A percentile compares a stretch with the other conserved stretches of the same genome.
Evolutionary conservation across 2,113 vertebrate genomes (phyloP).

Genomic region (Dasyprocta punctata): DNA sequence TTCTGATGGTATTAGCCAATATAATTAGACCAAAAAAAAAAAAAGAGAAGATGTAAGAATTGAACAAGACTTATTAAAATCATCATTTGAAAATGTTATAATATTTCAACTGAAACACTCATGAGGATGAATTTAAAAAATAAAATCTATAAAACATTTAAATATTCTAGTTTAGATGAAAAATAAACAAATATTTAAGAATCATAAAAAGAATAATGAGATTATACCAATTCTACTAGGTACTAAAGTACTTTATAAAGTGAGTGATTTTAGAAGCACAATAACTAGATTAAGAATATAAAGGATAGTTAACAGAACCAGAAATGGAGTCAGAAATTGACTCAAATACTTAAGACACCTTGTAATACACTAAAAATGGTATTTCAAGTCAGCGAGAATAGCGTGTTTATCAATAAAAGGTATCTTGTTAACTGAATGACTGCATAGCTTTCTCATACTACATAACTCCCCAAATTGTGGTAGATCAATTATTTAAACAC

Average conservation of each 20-base stretch:
- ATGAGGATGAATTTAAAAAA: background rate
- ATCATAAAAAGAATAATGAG: background rate
- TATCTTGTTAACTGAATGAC: background rate
- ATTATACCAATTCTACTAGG: background rate
- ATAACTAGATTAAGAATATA: background rate
- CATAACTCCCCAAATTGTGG: background rate
- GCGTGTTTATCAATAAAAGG: background rate
- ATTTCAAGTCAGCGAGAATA: slow-evolving; percentile 6
- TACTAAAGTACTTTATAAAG: background rate
- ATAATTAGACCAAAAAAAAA: slow-evolving; percentile 62
- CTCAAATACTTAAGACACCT: background rate
- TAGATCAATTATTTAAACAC: background rate
- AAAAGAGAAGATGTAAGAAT: slow-evolving; percentile 38
- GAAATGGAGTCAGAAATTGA: background rate
- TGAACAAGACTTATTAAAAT: background rate
- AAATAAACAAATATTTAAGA: background rate
- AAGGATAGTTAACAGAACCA: background rate
- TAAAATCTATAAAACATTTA: background rate
- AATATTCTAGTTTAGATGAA: background rate
- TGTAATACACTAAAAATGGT: background rate
- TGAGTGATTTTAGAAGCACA: background rate
- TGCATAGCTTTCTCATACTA: background rate
- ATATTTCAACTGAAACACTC: background rate
- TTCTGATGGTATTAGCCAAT: slow-evolving; percentile 51
- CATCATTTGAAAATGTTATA: slow-evolving; percentile 25